Conservation (phyloP, 92 coral and sea anemone genomes). For the Zoanthus sansibaricus region DNA sequence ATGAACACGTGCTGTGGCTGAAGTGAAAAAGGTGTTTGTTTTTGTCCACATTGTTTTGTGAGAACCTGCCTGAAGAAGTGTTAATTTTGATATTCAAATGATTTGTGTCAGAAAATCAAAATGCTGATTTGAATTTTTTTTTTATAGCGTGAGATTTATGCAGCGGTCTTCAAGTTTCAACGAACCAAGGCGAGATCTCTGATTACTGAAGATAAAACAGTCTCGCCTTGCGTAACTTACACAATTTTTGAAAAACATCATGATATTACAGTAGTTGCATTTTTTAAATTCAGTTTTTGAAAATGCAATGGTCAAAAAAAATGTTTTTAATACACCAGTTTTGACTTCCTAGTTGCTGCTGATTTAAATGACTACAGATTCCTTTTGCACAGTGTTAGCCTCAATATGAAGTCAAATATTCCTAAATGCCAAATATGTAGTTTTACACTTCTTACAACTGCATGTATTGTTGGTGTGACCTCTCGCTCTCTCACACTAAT, state of each 20-base stretch:
- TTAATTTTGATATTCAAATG: conserved; percentile 18
- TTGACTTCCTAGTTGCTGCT: no score
- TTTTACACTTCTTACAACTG: no score
- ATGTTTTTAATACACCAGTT: no score
- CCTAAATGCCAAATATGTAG: no score
- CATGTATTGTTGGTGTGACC: no score
- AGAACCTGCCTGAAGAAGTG: conserved; percentile 26
- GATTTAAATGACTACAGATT: no score
- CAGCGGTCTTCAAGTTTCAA: conserved; percentile 1
- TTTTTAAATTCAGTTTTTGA: conserved; percentile 11
- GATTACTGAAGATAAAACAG: conserved; percentile 28
- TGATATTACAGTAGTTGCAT: conserved; percentile 18
- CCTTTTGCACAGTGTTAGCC: no score
- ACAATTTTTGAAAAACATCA: conserved; percentile 12
- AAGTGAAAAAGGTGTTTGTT: conserved; percentile 11
- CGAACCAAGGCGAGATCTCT: conserved; percentile 4
- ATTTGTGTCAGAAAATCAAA: conserved; percentile 35
- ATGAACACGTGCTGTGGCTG: conserved; percentile 34
- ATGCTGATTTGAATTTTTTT: conserved; percentile 20
- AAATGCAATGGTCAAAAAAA: not conserved
- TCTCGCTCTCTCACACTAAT: no score
- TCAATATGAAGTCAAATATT: no score
- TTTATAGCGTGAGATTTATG: conserved; percentile 31
- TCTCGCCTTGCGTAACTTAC: conserved; percentile 33
- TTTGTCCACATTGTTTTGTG: conserved; percentile 31